Conservation (phyloP, 53 echinoderm and acorn worm genomes). For the Astropecten irregularis region DNA sequence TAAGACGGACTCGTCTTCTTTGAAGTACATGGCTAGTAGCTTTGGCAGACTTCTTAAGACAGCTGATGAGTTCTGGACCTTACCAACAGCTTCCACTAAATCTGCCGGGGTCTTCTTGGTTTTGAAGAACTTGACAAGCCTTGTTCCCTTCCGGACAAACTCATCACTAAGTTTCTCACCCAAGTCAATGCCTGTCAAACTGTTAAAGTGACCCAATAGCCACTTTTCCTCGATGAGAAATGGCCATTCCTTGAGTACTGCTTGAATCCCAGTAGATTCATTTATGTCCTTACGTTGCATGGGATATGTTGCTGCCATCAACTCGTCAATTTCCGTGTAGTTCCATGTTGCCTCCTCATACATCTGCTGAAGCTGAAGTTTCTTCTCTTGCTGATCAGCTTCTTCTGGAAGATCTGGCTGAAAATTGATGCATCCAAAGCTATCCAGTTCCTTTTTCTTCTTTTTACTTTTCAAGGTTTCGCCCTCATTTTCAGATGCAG, state of each 20-base stretch:
- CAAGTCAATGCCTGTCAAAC: slow-evolving; percentile 2
- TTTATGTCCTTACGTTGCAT: background rate
- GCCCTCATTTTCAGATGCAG: no score
- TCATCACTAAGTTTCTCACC: background rate
- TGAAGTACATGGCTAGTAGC: background rate
- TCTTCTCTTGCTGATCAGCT: slow-evolving; percentile 1
- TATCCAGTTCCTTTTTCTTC: background rate
- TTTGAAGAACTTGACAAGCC: background rate
- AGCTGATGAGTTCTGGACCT: background rate
- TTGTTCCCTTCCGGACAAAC: background rate
- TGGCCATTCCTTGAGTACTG: background rate
- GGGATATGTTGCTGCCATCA: background rate
- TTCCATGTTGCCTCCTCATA: background rate
- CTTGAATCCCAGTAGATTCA: background rate
- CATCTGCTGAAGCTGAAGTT: background rate
- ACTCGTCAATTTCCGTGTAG: background rate
- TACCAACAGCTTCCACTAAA: background rate
- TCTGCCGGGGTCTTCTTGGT: background rate
- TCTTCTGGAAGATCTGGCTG: slow-evolving; percentile 22
- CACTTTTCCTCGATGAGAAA: background rate
- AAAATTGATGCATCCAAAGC: slow-evolving; percentile 7
- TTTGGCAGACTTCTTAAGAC: background rate
- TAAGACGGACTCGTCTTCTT: background rate
- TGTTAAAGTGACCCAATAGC: background rate
- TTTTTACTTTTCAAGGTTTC: background rate